These are phyloP conservation scores for Anabas testudineus DNA, from an alignment of 2,797 vertebrate genomes.

Conservation along the genomic window DNA sequence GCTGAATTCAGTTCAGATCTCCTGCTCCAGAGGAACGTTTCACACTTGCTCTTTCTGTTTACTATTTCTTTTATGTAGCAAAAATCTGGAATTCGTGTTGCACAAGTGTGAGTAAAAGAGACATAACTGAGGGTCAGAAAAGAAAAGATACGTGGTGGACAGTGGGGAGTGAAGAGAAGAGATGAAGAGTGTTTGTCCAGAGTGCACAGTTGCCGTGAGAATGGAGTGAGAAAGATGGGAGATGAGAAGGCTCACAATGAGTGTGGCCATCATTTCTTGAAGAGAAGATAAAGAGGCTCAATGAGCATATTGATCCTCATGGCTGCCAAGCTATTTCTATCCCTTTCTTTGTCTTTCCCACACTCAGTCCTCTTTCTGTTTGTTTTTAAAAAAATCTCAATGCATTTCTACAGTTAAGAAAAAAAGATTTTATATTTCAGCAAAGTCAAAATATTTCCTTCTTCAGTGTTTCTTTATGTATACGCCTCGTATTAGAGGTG, in stretches of 20 bases:
- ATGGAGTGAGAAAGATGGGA: constrained; percentile 65
- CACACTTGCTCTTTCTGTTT: constrained; percentile 19
- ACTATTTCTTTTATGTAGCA: constrained; percentile 20
- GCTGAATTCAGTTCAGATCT: constrained; percentile 54
- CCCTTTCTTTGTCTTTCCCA: not conserved
- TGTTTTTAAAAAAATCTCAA: constrained; percentile 37
- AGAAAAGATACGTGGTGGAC: constrained; percentile 42
- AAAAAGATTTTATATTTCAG: constrained; percentile 8
- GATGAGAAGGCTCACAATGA: constrained; percentile 54
- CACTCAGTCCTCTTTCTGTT: constrained; percentile 10
- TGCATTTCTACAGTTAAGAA: constrained; percentile 27
- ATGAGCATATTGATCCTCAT: constrained; percentile 80
- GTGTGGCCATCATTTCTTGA: constrained; percentile 75
- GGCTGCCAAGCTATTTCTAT: constrained; percentile 53
- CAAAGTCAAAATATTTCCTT: constrained; percentile 20
- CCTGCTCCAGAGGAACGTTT: constrained; percentile 38
- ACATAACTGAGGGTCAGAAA: constrained; percentile 37
- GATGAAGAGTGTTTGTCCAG: constrained; percentile 68
- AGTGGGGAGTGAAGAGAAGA: constrained; percentile 51
- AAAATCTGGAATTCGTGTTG: constrained; percentile 39
- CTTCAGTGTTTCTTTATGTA: constrained; percentile 15
- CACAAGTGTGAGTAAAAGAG: constrained; percentile 43
- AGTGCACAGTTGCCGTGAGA: constrained; percentile 78
- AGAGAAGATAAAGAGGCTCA: constrained; percentile 75
- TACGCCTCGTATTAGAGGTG: constrained; percentile 40